These are phyloP conservation scores for Nerophis ophidion DNA, from an alignment of 2,113 vertebrate species.

Conservation along the genomic window DNA sequence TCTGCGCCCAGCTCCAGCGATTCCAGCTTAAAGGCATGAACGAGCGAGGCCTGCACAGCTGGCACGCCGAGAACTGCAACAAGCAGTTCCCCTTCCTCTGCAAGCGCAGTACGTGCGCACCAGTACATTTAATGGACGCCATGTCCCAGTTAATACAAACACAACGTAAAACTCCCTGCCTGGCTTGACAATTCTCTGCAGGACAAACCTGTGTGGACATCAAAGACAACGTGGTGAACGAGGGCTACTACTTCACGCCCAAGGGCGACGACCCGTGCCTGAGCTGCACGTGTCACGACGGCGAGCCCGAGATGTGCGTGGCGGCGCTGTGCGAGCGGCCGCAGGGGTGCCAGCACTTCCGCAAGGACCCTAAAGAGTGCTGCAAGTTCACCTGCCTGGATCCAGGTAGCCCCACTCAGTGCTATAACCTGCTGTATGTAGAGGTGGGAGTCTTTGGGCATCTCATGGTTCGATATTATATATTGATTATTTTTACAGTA, in stretches of 20 bases:
- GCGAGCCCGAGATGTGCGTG: slow-evolving; percentile 96
- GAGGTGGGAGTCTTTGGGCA: too few species aligned
- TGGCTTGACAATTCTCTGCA: slow-evolving; percentile 40
- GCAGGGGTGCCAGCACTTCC: slow-evolving; percentile 91
- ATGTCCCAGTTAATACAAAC: too few species aligned
- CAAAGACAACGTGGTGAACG: slow-evolving; percentile 93
- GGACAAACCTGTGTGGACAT: slow-evolving; percentile 97
- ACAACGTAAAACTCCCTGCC: too few species aligned
- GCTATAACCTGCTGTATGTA: too few species aligned
- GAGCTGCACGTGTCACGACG: slow-evolving; percentile 94
- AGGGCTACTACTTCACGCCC: slow-evolving; percentile 97
- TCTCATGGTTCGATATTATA: too few species aligned
- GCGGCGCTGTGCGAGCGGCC: slow-evolving; percentile 92
- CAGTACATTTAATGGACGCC: too few species aligned
- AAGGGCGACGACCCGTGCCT: slow-evolving; percentile 95
- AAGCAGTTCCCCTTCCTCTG: slow-evolving; percentile 93
- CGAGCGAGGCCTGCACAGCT: slow-evolving; percentile 88
- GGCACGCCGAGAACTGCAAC: slow-evolving; percentile 94
- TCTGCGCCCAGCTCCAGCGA: slow-evolving; percentile 92
- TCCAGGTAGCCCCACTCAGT: slow-evolving; percentile 71
- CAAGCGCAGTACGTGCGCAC: slow-evolving; percentile 84
- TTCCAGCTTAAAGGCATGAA: slow-evolving; percentile 85
- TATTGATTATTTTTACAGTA: too few species aligned
- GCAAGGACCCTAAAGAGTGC: slow-evolving; percentile 96
- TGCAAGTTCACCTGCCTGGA: slow-evolving; percentile 97